Conservation (phyloP, 2,888 invertebrate species). For the Nineta flava region DNA sequence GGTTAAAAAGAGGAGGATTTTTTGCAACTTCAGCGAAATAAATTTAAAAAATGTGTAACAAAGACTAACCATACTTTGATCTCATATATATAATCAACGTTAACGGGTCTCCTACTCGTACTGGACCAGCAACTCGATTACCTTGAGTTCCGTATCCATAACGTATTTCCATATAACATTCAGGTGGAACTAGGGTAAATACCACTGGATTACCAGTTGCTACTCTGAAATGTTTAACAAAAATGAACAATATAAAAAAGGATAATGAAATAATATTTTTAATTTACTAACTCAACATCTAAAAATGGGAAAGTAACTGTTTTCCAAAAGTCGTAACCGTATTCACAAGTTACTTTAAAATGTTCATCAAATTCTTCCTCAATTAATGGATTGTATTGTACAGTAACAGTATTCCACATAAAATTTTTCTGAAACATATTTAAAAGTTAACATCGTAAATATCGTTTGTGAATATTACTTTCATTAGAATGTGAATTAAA, state of each 20-base stretch:
- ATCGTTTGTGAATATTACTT: too few species aligned
- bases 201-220: slow-evolving; percentile 90
- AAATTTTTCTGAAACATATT: slow-evolving; percentile 58
- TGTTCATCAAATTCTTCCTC: slow-evolving; percentile 91
- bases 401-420: slow-evolving; percentile 94
- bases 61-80: slow-evolving; percentile 70
- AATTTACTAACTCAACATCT: slow-evolving; percentile 76
- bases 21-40: background rate
- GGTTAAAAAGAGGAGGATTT: too few species aligned
- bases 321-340: slow-evolving; percentile 94
- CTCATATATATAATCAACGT: slow-evolving; percentile 89
- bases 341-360: slow-evolving; percentile 90
- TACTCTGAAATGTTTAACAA: slow-evolving; percentile 40
- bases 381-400: slow-evolving; percentile 83
- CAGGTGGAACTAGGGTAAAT: slow-evolving; percentile 82
- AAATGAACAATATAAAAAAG: background rate
- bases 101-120: slow-evolving; percentile 81
- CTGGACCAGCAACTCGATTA: slow-evolving; percentile 72
- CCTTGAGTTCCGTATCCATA: slow-evolving; percentile 81
- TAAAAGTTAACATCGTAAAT: background rate
- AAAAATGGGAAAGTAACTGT: slow-evolving; percentile 89
- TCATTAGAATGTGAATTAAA: slow-evolving; percentile 12
- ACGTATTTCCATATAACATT: slow-evolving; percentile 91
- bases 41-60: slow-evolving; percentile 2
- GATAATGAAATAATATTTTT: background rate